Evolutionary conservation across 2,113 vertebrate genomes (phyloP), one percentile per base, ranked within the genome.

Genomic region (Alectura lathami): DNA sequence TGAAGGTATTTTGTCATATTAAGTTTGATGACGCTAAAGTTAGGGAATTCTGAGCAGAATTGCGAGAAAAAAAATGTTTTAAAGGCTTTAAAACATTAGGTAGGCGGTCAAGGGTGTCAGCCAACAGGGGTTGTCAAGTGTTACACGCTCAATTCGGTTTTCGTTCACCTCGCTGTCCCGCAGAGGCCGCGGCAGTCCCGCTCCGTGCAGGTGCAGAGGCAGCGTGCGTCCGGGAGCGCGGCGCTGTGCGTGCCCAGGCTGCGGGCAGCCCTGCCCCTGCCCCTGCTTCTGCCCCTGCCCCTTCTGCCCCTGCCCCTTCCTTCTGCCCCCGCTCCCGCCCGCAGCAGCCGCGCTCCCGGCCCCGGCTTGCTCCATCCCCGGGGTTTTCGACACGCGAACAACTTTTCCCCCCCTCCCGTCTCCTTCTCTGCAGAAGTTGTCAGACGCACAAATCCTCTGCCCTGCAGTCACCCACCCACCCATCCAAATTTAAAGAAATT

Each of bases 1-100:
- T 98, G 98, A 98, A 99, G 98, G 98, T 98, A 98, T 98, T 98
- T 98, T 99, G 98, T 99, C 98, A 98, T 98, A 98, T 99, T 98
- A 97, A 98, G 98, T 98, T 98, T 98, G 98, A 98, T 99, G 98
- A 99, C 98, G 98, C 98, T 99, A 98, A 98, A 98, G 98, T 98
- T 98, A 98, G 97, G 98, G 98, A 97, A 98, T 97, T 98, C 98
- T 98, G 98, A 99, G 98, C 98, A 98, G 98, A 98, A 98, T 98
- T 97, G 97, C 97, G 73, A 98, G 98, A 93, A 98, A 98, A 97
- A 97, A 98, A 98, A 98, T 97, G 98, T 98, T 98, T 98, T 98
- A 98, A 99, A 98, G 97, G 97, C 97, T 98, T 98, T 98, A 98
- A 98, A 98, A 98, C 97, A 98, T 98, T 97, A 98, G 98, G 98